Evolutionary conservation across 1,140 invertebrate species (phyloP), one percentile per base, ranked within the genome.

Genomic region (Cydia fagiglandana): DNA sequence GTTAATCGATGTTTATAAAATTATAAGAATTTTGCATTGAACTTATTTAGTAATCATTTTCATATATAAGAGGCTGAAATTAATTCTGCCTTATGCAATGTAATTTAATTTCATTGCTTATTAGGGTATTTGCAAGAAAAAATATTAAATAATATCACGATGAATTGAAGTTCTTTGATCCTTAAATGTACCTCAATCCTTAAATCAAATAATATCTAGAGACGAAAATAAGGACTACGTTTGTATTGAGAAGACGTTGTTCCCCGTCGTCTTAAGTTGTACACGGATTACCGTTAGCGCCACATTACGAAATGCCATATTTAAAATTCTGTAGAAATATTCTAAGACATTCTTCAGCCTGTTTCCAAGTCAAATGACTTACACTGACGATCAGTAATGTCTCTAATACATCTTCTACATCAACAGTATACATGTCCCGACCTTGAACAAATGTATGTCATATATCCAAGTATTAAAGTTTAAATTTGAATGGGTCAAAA

Each of bases 281-380:
- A 41, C 56, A 61, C 56, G 1, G n/a, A 38, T 41, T 17, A 66
- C 66, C 34, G 66, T 70, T 70, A 38, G n/a, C 30, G 12, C 34
- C 47, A 75, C 74, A 77, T 89, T 86, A 81, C 88, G 77, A 88
- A 85, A 89, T 76, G 66, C 13, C 15, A 74, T 76, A 75, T 81
- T 81, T 78, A 84, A 87, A 88, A 88, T 85, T 82, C 82, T 84
- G 79, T 82, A 77, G 80, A 90, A 86, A 84, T 81, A 81, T 78
- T 79, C 73, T 78, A 76, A 47, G 76, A 80, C 81, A 91, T 90
- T 90, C 86, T 86, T 86, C 77, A 78, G 13, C 87, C 86, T 76
- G 76, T 91, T 90, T 87, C 87, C 86, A 90, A 91, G 86, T 91
- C 88, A 87, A 90, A 91, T 91, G 2, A 30, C 30, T 30, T 30